Percentiles rank a stretch among this genome's conserved stretches.
These are phyloP conservation scores for Spinus olivaceus DNA, from an alignment of 2,797 vertebrate species.

Conservation along the genomic window DNA sequence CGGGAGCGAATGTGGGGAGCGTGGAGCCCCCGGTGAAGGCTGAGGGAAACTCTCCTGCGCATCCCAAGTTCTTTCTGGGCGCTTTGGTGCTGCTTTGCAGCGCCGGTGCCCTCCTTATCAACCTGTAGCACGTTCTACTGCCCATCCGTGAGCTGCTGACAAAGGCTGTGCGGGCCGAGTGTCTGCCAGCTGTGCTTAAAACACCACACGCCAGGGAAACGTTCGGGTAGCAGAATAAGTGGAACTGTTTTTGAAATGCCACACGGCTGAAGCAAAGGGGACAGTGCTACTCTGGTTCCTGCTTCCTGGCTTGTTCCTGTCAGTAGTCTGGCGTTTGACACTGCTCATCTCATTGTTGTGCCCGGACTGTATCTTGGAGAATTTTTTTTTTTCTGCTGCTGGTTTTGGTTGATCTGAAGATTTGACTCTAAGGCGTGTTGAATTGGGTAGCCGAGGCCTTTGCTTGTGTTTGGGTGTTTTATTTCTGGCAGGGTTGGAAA, in stretches of 20 bases:
- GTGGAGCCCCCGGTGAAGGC: not conserved
- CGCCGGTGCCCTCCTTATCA: conserved; percentile 56
- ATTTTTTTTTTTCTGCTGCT: not conserved
- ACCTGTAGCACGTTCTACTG: conserved; percentile 75
- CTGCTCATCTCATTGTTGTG: conserved; percentile 52
- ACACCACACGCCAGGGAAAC: not conserved
- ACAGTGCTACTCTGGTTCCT: not conserved
- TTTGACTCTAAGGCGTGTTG: not conserved
- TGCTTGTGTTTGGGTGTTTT: not conserved
- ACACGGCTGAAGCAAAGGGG: not conserved
- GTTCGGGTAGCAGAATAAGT: not conserved
- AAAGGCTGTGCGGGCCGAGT: conserved; percentile 54
- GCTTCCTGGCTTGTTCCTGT: conserved; percentile 14
- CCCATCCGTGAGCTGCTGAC: conserved; percentile 53
- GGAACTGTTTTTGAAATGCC: not conserved
- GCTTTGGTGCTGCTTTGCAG: conserved; percentile 20
- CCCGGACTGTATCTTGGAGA: not conserved
- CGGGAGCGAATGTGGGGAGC: conserved; percentile 14
- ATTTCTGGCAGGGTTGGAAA: conserved; percentile 2
- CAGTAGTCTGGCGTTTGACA: conserved; percentile 56
- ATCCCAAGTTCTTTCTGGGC: conserved; percentile 11
- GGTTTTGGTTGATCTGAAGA: not conserved
- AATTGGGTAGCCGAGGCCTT: not conserved
- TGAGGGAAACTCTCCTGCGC: not conserved
- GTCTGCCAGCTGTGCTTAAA: not conserved